A percentile compares a stretch with the other conserved stretches of the same genome.
phyloP scores from a whole-genome alignment of 2,888 invertebrate genomes.

The Diogma glabrata region DNA sequence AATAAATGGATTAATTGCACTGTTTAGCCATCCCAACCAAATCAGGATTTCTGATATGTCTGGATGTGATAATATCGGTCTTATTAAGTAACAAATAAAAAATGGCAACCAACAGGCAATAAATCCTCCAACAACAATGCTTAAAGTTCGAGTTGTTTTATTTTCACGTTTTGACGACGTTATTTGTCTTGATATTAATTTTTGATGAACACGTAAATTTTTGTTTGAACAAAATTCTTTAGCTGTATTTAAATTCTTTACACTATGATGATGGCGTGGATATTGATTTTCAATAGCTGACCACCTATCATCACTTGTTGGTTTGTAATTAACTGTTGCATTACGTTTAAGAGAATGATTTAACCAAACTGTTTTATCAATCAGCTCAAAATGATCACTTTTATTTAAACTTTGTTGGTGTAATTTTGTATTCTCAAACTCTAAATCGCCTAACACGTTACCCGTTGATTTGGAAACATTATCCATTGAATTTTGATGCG shows the following conservation, averaged over 20 bases:
- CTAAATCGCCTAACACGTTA: no score
- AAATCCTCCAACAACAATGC: slow-evolving; percentile 81
- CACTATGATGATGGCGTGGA: slow-evolving; percentile 10
- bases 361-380: slow-evolving; percentile 14
- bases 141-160: slow-evolving; percentile 78
- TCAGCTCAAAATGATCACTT: slow-evolving; percentile 17
- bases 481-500: no score
- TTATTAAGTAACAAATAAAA: slow-evolving; percentile 68
- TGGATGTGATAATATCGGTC: slow-evolving; percentile 46
- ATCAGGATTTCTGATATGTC: slow-evolving; percentile 64
- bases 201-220: slow-evolving; percentile 26
- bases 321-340: slow-evolving; percentile 7
- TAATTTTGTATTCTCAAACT: no score
- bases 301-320: slow-evolving; percentile 1
- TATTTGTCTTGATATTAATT: slow-evolving; percentile 40
- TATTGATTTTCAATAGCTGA: slow-evolving; percentile 13
- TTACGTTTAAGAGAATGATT: slow-evolving; percentile 15
- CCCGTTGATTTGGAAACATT: no score
- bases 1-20: slow-evolving; percentile 82
- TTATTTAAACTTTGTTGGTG: no score
- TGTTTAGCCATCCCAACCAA: slow-evolving; percentile 85
- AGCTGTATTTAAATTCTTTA: slow-evolving; percentile 10
- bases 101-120: slow-evolving; percentile 83
- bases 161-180: slow-evolving; percentile 64
- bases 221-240: slow-evolving; percentile 16